Conservation (phyloP, 2,888 invertebrate species). For the Phalangium opilio region DNA sequence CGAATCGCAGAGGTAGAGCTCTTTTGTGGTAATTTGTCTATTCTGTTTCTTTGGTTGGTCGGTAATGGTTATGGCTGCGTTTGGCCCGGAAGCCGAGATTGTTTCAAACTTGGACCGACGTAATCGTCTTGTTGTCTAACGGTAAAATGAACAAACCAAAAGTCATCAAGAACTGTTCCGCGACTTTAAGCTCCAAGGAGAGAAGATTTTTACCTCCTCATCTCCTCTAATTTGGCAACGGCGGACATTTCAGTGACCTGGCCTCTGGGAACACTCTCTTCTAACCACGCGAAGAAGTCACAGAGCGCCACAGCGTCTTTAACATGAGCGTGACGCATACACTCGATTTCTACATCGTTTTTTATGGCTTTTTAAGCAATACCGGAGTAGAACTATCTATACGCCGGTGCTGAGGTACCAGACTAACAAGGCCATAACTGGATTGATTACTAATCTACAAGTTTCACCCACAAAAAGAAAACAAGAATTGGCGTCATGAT, state of each 20-base stretch:
- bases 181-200: neutral
- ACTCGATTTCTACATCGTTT: conserved; percentile 61
- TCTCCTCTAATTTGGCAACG: conserved; percentile 49
- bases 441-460: conserved; percentile 45
- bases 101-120: conserved; percentile 76
- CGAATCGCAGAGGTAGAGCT: conserved; percentile 87
- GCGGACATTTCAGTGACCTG: conserved; percentile 57
- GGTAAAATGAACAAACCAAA: neutral
- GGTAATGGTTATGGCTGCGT: conserved; percentile 86
- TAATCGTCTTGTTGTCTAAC: conserved; percentile 49
- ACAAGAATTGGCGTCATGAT: no score
- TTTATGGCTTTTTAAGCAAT: conserved; percentile 70
- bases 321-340: conserved; percentile 60
- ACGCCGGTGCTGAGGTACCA: conserved; percentile 31
- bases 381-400: conserved; percentile 59
- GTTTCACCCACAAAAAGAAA: conserved; percentile 2
- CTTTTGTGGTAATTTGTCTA: conserved; percentile 47
- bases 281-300: conserved; percentile 69
- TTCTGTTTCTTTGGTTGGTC: conserved; percentile 50
- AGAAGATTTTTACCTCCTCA: conserved; percentile 37
- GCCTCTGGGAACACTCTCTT: conserved; percentile 47
- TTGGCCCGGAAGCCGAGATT: conserved; percentile 79
- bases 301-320: conserved; percentile 69
- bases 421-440: conserved; percentile 41
- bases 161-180: no score